Percentiles rank a stretch among this genome's conserved stretches.
These are phyloP conservation scores for Myathropa florea DNA, from an alignment of 2,888 invertebrate genomes.

Conservation along the genomic window DNA sequence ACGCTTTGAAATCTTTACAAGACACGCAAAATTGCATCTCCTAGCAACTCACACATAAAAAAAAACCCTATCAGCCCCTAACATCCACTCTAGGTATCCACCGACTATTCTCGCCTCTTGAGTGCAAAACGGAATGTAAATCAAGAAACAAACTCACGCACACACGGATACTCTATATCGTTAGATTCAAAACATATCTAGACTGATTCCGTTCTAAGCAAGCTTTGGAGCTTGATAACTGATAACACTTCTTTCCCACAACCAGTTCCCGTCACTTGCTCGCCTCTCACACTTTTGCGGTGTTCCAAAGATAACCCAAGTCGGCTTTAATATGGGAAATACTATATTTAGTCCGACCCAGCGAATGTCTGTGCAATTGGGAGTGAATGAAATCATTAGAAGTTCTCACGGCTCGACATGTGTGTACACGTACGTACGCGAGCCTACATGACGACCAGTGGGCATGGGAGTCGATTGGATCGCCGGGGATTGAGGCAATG, in stretches of 20 bases:
- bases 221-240: not conserved
- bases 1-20: too few relatives aligned
- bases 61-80: not conserved
- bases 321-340: constrained; percentile 47
- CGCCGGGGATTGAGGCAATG: not conserved
- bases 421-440: not conserved
- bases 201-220: not conserved
- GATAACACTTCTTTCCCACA: constrained; percentile 59
- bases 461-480: constrained; percentile 10
- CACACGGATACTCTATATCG: not conserved
- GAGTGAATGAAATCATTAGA: constrained; percentile 24
- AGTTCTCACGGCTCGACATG: constrained; percentile 48
- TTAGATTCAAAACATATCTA: not conserved
- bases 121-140: not conserved
- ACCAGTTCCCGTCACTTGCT: not conserved
- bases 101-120: not conserved
- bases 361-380: constrained; percentile 31
- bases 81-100: not conserved
- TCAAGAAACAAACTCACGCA: not conserved
- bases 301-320: constrained; percentile 50
- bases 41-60: too few relatives aligned
- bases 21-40: too few relatives aligned
- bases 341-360: constrained; percentile 19
- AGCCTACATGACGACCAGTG: not conserved
- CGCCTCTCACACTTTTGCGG: constrained; percentile 23